Evolutionary conservation across 2,113 vertebrate species (phyloP), one percentile per base, ranked within the genome.

Genomic region (Myocastor coypus): DNA sequence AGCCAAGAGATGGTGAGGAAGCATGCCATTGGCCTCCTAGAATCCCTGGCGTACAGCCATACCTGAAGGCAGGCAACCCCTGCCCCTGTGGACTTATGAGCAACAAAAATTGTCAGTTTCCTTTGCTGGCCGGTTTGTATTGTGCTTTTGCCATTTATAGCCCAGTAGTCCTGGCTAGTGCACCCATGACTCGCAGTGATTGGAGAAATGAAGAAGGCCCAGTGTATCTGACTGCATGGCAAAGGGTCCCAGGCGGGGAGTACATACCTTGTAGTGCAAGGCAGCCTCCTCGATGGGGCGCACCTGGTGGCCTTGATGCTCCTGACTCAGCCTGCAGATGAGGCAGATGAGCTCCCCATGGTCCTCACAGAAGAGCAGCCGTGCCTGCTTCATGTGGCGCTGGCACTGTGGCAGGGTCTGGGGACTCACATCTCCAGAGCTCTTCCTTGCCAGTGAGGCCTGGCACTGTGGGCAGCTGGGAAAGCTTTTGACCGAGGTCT

Each of bases 261-360:
- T 14, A 80, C 81, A 85, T 63, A 98, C 98, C 98, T 98, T 97
- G 0, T 97, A 97, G 10, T 97, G 96, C 59, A 96, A 93, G 1
- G 98, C 98, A 0, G 96, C 98, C 88, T 98, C 98, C 83, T 98
- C 97, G 0, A 98, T 96, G 84, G 98, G 98, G 64, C 97, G 96
- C 9, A 98, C 97, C 0, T 81, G 91, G 92, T 98, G 98, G 4
- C 82, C 94, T 2, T 64, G 98, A 69, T 98, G 98, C 71, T 98
- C 98, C 16, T 96, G 97, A 77, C 98, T 98, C 7, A 98, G 93
- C 46, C 97, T 97, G 6, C 98, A 98, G 14, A 98, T 98, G 1
- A 98, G 97, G 7, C 98, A 98, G 5, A 98, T 96, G 6, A 96
- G 94, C 1, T 97, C 86, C 1, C 78, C 59, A 0, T 98, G 97